These are phyloP conservation scores for Ochotona curzoniae DNA, from an alignment of 2,113 vertebrate species.

Conservation along the genomic window DNA sequence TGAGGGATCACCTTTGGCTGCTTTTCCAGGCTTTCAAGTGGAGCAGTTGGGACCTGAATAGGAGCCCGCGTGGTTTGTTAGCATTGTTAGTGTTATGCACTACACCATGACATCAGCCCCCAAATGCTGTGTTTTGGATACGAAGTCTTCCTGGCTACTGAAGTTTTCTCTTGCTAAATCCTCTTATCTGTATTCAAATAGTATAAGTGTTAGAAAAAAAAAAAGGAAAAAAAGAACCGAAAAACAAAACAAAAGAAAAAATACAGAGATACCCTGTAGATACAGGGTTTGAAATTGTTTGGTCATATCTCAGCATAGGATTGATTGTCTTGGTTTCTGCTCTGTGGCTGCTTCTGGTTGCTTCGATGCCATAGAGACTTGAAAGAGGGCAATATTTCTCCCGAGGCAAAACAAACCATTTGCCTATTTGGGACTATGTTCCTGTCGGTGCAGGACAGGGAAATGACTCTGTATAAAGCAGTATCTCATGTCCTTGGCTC, in stretches of 20 bases:
- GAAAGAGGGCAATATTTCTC: constrained; percentile 31
- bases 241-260: background rate
- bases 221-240: no score
- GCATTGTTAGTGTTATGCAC: no score
- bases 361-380: background rate
- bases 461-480: constrained; percentile 4
- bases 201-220: no score
- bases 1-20: no score
- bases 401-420: constrained; percentile 10
- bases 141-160: background rate
- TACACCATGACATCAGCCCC: no score
- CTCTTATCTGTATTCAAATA: constrained; percentile 7
- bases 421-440: constrained; percentile 9
- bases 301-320: constrained; percentile 40
- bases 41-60: no score
- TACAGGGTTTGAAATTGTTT: constrained; percentile 18
- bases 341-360: background rate
- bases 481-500: constrained; percentile 25
- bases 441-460: background rate
- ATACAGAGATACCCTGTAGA: background rate
- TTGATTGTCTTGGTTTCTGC: background rate
- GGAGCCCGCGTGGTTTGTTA: no score
- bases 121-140: background rate
- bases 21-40: no score
- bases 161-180: constrained; percentile 13